phyloP scores from a whole-genome alignment of 2,797 vertebrate species.

The Acestrorhynchus altus region DNA sequence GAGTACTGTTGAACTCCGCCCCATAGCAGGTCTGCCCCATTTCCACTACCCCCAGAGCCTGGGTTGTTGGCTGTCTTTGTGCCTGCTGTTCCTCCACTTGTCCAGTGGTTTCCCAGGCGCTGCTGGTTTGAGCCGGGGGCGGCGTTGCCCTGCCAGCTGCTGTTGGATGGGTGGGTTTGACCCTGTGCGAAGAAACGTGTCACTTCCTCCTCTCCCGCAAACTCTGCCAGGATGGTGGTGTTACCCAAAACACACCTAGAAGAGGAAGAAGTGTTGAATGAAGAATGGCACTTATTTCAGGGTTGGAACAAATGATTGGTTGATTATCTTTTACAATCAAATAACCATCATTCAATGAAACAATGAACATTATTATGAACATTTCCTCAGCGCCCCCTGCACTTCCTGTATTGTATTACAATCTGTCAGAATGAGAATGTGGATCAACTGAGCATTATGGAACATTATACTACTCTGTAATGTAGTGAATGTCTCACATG shows the following conservation, averaged over 20 bases:
- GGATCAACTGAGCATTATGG: too few relatives aligned
- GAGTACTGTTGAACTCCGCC: slow-evolving; percentile 94
- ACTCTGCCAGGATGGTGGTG: slow-evolving; percentile 98
- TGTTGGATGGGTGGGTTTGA: slow-evolving; percentile 90
- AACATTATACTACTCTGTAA: too few relatives aligned
- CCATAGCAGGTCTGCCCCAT: slow-evolving; percentile 92
- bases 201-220: slow-evolving; percentile 95
- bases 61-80: slow-evolving; percentile 84
- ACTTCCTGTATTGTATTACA: too few relatives aligned
- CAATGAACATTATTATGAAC: too few relatives aligned
- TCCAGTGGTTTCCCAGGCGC: slow-evolving; percentile 85
- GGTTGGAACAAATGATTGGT: too few relatives aligned
- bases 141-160: slow-evolving; percentile 93
- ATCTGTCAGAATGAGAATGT: too few relatives aligned
- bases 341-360: too few relatives aligned
- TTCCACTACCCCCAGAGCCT: slow-evolving; percentile 77
- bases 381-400: too few relatives aligned
- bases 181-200: slow-evolving; percentile 97
- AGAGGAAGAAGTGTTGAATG: not conserved
- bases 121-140: slow-evolving; percentile 86
- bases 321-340: too few relatives aligned
- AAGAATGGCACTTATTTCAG: too few relatives aligned
- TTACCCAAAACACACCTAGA: slow-evolving; percentile 95
- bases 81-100: slow-evolving; percentile 78
- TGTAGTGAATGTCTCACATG: slow-evolving; percentile 81